Conservation (phyloP, 2,888 invertebrate species). For the Watsonalla cultraria region DNA sequence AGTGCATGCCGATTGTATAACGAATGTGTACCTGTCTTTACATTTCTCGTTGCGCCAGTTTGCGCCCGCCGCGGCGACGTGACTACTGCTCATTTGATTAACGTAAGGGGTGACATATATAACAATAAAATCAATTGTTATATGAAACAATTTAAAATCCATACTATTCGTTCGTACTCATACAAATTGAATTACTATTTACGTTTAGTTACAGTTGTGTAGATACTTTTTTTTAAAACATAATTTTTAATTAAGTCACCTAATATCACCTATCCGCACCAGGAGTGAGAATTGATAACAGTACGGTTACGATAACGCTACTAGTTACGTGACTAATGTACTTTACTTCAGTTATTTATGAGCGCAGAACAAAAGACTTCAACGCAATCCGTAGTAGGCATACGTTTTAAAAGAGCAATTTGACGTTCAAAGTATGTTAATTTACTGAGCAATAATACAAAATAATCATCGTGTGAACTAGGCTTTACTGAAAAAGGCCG, state of each 20-base stretch:
- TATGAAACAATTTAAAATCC: too few relatives aligned
- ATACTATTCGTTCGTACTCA: too few relatives aligned
- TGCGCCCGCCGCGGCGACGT: constrained; percentile 4
- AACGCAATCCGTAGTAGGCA: background rate
- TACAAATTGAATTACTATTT: too few relatives aligned
- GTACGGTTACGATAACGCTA: too few relatives aligned
- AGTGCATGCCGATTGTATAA: constrained; percentile 35
- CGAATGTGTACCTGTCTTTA: constrained; percentile 20
- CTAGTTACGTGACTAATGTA: too few relatives aligned
- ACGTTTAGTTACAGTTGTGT: too few relatives aligned
- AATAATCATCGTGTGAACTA: constrained; percentile 31
- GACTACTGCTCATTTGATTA: constrained; percentile 8
- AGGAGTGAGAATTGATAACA: too few relatives aligned
- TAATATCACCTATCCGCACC: too few relatives aligned
- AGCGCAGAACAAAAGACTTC: background rate
- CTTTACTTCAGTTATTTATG: too few relatives aligned
- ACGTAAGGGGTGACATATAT: background rate
- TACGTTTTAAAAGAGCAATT: background rate
- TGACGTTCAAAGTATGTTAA: constrained; percentile 19
- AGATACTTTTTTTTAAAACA: too few relatives aligned
- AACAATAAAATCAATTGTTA: too few relatives aligned
- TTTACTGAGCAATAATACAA: constrained; percentile 21
- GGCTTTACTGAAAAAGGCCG: constrained; percentile 24
- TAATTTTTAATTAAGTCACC: too few relatives aligned
- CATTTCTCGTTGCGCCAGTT: constrained; percentile 18